These are phyloP conservation scores for Limosa lapponica DNA, from an alignment of 2,797 vertebrate species.

Conservation along the genomic window DNA sequence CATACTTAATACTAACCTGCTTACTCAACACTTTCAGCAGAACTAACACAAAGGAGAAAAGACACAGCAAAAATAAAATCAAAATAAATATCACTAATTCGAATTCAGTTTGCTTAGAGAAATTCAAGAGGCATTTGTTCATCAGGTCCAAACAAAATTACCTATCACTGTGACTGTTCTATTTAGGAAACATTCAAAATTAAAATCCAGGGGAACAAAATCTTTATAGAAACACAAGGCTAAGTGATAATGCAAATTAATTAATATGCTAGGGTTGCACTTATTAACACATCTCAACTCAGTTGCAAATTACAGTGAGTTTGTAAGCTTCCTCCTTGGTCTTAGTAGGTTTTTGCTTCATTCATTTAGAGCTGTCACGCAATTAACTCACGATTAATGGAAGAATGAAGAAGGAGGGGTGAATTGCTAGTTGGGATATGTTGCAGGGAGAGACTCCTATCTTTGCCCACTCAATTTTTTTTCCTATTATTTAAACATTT, in stretches of 20 bases:
- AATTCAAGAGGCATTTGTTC: slow-evolving; percentile 27
- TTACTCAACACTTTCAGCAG: slow-evolving; percentile 18
- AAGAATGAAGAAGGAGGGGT: background rate
- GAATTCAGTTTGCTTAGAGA: slow-evolving; percentile 11
- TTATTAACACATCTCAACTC: background rate
- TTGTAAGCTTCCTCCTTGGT: background rate
- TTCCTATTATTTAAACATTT: background rate
- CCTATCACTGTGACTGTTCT: background rate
- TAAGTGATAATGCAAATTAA: slow-evolving; percentile 38
- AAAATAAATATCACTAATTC: slow-evolving; percentile 4
- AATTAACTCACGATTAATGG: background rate
- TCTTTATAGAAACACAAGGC: background rate
- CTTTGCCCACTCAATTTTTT: background rate
- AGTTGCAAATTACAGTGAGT: background rate
- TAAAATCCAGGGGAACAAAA: slow-evolving; percentile 14
- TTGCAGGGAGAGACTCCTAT: background rate
- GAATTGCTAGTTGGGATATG: background rate
- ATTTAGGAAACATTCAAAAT: slow-evolving; percentile 16
- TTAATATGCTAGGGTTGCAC: slow-evolving; percentile 12
- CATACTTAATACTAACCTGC: background rate
- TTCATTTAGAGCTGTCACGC: background rate
- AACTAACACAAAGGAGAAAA: background rate
- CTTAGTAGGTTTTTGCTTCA: background rate
- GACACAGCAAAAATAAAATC: background rate
- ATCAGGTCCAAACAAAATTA: slow-evolving; percentile 27